A percentile compares a stretch with the other conserved stretches of the same genome.
These are phyloP conservation scores for Ruditapes philippinarum DNA, from an alignment of 1,140 invertebrate species.

Conservation along the genomic window DNA sequence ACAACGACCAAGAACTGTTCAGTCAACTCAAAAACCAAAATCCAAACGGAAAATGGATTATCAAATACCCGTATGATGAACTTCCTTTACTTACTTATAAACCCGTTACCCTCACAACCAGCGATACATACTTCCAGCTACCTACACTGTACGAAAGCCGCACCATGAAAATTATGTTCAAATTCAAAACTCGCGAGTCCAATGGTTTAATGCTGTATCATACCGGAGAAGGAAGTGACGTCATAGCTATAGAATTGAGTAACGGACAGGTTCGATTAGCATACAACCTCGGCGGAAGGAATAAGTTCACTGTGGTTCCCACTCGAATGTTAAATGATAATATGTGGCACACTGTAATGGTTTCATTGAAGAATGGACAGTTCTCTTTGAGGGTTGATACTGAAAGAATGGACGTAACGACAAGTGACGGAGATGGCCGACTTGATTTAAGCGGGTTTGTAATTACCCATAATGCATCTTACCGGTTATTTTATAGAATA, in stretches of 20 bases:
- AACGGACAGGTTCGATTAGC: slow-evolving; percentile 93
- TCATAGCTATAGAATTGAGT: slow-evolving; percentile 95
- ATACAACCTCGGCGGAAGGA: slow-evolving; percentile 94
- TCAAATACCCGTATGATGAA: not conserved
- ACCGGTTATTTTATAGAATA: no score
- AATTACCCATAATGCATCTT: no score
- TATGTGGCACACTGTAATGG: slow-evolving; percentile 96
- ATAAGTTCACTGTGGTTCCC: slow-evolving; percentile 88
- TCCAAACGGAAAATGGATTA: slow-evolving; percentile 40
- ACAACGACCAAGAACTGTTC: slow-evolving; percentile 76
- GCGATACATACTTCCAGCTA: slow-evolving; percentile 74
- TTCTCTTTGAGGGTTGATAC: slow-evolving; percentile 69
- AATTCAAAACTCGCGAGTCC: slow-evolving; percentile 88
- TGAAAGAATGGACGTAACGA: slow-evolving; percentile 44
- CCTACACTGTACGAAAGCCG: slow-evolving; percentile 66
- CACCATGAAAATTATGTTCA: slow-evolving; percentile 77
- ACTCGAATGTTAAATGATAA: slow-evolving; percentile 93
- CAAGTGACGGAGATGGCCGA: slow-evolving; percentile 86
- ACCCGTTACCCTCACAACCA: slow-evolving; percentile 77
- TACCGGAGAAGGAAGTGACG: slow-evolving; percentile 96
- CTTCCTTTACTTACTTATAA: slow-evolving; percentile 74
- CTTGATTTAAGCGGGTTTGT: slow-evolving; percentile 67
- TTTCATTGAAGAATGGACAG: slow-evolving; percentile 92
- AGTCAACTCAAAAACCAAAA: slow-evolving; percentile 43
- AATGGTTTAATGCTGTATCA: slow-evolving; percentile 97